phyloP scores from a whole-genome alignment of 2,888 invertebrate genomes.

The Nephrocerus scutellatus region DNA sequence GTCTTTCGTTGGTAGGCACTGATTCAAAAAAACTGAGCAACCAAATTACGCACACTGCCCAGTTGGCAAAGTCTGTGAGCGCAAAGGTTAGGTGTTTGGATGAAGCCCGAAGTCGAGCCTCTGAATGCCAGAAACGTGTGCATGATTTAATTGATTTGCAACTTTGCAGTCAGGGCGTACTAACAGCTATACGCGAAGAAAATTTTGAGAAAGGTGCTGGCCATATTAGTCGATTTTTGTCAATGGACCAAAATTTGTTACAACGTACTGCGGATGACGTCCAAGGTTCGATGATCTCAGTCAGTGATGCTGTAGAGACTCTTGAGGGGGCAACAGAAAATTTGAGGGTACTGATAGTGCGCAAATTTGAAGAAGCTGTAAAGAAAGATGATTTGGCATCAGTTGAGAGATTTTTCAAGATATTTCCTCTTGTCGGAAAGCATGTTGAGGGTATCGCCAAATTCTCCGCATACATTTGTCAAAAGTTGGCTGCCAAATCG shows the following conservation, averaged over 20 bases:
- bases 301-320: constrained; percentile 45
- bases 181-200: constrained; percentile 85
- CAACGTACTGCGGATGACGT: constrained; percentile 72
- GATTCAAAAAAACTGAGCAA: constrained; percentile 75
- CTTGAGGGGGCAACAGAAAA: constrained; percentile 71
- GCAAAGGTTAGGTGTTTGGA: constrained; percentile 92
- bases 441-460: constrained; percentile 83
- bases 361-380: constrained; percentile 87
- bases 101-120: constrained; percentile 78
- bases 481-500: constrained; percentile 62
- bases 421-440: constrained; percentile 90
- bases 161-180: constrained; percentile 95
- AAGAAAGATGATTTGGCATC: constrained; percentile 78
- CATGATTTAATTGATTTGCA: constrained; percentile 92
- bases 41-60: constrained; percentile 82
- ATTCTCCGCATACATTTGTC: constrained; percentile 79
- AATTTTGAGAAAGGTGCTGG: constrained; percentile 95
- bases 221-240: constrained; percentile 87
- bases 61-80: constrained; percentile 87
- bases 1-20: constrained; percentile 66
- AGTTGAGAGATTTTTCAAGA: constrained; percentile 91
- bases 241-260: constrained; percentile 80
- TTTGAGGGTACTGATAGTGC: constrained; percentile 53
- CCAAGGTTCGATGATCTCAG: constrained; percentile 51
- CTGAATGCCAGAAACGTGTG: constrained; percentile 88